A percentile compares a stretch with the other conserved stretches of the same genome.
These are phyloP conservation scores for Elysia crispata DNA, from an alignment of 2,888 invertebrate species.

Conservation along the genomic window DNA sequence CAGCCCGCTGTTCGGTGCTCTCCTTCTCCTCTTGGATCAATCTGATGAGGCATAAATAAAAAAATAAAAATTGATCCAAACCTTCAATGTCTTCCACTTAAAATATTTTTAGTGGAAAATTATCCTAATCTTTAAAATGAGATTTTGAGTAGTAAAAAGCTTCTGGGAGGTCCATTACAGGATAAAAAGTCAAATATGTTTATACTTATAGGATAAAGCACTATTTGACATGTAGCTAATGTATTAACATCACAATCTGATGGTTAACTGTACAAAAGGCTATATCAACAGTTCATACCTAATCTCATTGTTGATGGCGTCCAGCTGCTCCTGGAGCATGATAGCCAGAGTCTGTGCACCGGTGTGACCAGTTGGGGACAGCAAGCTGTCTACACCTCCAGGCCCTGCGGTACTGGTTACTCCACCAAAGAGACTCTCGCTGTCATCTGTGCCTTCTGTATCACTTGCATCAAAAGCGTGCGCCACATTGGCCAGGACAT, in stretches of 20 bases:
- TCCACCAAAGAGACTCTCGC: conserved; percentile 86
- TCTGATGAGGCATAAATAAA: conserved; percentile 63
- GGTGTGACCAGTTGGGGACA: conserved; percentile 81
- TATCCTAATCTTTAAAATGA: too few species aligned
- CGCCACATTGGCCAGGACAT: conserved; percentile 93
- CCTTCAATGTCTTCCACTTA: too few species aligned
- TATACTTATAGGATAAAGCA: too few species aligned
- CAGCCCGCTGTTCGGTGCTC: conserved; percentile 92
- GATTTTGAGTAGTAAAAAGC: too few species aligned
- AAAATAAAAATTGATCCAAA: too few species aligned
- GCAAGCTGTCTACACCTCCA: conserved; percentile 77
- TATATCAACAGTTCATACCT: too few species aligned
- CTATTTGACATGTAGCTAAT: too few species aligned
- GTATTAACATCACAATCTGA: too few species aligned
- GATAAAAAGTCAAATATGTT: too few species aligned
- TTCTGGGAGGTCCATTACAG: too few species aligned
- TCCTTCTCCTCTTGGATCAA: conserved; percentile 92
- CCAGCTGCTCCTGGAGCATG: conserved; percentile 99
- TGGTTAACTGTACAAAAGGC: too few species aligned
- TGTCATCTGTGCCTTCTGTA: conserved; percentile 81
- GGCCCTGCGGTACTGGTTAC: conserved; percentile 77
- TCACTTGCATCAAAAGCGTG: conserved; percentile 92
- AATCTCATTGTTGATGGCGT: conserved; percentile 99
- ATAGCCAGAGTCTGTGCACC: conserved; percentile 98
- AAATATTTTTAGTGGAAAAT: too few species aligned